Percentiles rank a stretch among this genome's conserved stretches.
These are phyloP conservation scores for Babyrousa celebensis DNA, from an alignment of 2,797 vertebrate genomes.

Conservation along the genomic window DNA sequence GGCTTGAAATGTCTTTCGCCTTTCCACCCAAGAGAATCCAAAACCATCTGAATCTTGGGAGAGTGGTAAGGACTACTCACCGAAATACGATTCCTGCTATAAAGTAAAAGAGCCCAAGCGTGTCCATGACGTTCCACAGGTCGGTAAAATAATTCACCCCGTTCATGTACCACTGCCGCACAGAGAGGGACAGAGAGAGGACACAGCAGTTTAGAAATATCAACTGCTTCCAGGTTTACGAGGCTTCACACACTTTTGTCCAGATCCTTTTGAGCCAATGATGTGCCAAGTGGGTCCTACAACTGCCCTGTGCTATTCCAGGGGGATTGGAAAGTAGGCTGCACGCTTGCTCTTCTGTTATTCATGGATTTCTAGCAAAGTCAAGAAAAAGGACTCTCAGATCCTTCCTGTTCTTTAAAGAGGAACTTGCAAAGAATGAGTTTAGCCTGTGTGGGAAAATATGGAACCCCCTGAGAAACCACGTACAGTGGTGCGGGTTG, in stretches of 20 bases:
- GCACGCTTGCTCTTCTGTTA: background rate
- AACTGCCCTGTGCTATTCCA: rapidly evolving
- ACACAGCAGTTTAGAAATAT: rapidly evolving
- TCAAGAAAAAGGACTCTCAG: background rate
- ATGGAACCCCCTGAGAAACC: rapidly evolving
- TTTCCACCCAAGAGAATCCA: background rate
- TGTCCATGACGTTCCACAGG: conserved; percentile 93
- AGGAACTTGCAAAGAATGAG: background rate
- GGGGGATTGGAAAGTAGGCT: rapidly evolving
- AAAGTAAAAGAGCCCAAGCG: conserved; percentile 92
- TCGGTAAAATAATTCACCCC: conserved; percentile 92
- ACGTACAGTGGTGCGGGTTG: rapidly evolving
- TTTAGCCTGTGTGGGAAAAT: background rate
- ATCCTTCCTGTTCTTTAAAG: background rate
- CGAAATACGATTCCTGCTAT: conserved; percentile 92
- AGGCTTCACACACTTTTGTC: background rate
- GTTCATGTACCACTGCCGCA: conserved; percentile 92
- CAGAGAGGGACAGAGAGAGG: background rate
- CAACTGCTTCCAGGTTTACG: rapidly evolving
- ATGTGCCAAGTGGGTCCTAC: rapidly evolving
- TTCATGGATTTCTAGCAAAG: background rate
- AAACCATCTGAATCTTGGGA: rapidly evolving
- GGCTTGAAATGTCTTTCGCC: background rate
- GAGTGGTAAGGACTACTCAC: conserved; percentile 76
- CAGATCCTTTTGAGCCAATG: background rate